Conservation (phyloP, 2,888 invertebrate species). For the Rhingia campestris region DNA sequence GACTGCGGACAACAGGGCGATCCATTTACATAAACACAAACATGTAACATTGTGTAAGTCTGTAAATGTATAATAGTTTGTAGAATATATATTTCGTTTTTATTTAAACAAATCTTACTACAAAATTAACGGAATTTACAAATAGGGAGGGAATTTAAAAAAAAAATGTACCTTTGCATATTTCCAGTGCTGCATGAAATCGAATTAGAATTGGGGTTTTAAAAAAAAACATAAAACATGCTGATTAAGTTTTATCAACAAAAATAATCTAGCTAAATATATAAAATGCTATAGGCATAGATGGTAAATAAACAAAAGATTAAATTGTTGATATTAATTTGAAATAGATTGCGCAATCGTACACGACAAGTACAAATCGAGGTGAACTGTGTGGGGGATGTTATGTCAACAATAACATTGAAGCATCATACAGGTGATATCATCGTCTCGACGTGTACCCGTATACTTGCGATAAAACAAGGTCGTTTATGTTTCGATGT, state of each 20-base stretch:
- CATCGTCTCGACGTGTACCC: constrained; percentile 6
- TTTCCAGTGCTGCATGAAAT: constrained; percentile 82
- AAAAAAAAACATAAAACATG: background rate
- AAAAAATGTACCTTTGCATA: constrained; percentile 82
- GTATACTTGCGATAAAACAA: constrained; percentile 31
- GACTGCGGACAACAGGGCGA: constrained; percentile 92
- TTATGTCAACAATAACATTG: constrained; percentile 31
- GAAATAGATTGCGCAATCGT: constrained; percentile 14
- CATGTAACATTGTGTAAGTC: constrained; percentile 95
- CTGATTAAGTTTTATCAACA: background rate
- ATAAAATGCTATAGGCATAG: background rate
- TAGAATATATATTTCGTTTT: constrained; percentile 44
- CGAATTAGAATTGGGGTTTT: background rate
- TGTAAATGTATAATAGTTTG: constrained; percentile 83
- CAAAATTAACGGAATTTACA: constrained; percentile 20
- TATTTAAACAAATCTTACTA: constrained; percentile 69
- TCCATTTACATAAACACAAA: constrained; percentile 93
- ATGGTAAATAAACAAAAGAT: constrained; percentile 1
- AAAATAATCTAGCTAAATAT: background rate
- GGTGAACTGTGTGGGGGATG: constrained; percentile 34
- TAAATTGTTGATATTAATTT: constrained; percentile 23
- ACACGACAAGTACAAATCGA: constrained; percentile 2
- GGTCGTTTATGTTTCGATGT: constrained; percentile 17
- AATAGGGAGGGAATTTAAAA: background rate
- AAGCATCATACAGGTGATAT: constrained; percentile 45